Base-by-base conservation (phyloP, 2,888 invertebrate species). In the Pandemis corylana region DNA sequence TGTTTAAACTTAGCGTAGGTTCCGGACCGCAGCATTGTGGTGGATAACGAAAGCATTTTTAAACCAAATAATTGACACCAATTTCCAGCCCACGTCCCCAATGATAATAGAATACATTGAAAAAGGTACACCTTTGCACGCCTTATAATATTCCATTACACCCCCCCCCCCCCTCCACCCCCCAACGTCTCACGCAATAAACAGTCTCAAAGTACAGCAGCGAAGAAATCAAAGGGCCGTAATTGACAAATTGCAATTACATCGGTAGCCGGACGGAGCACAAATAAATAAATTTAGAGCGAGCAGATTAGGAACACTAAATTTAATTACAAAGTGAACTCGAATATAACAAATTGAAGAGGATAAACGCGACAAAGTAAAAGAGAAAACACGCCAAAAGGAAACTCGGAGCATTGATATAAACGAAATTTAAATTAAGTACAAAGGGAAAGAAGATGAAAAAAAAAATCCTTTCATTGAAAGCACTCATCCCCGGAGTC, bases 391-490 rank as follows among this genome's bases (percentile, higher is more conserved):
- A 93, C 92, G 91, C 90, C 89, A 87, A 80, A 92, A 93, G 93
- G 93, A 94, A 94, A 94, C 92, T 91, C 93, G 88, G 84, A 93
- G 93, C 94, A 94, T 93, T 94, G 94, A 94, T 94, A 94, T 94
- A 94, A 94, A 94, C 94, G 94, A 94, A 94, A 94, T 94, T 94
- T 94, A 94, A 94, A 94, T 94, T 94, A 94, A 94, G 93, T 94
- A 94, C 94, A 94, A 94, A 94, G 93, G 91, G 91, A 94, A 92
- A 91, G 92, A 90, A 93, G 93, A 93, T 92, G 91, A 92, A 93
- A 94, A 83, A 83, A 36, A 93, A 94, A 94, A 94, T 94, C 94
- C 94, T 94, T 94, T 94, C 94, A 94, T 92, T 92, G 94, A 93
- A 91, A 92, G 93, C 93, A 92, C 93, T 93, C 93, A 91, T 93